phyloP scores from a whole-genome alignment of 2,113 vertebrate genomes.

The Charadrius vociferus region DNA sequence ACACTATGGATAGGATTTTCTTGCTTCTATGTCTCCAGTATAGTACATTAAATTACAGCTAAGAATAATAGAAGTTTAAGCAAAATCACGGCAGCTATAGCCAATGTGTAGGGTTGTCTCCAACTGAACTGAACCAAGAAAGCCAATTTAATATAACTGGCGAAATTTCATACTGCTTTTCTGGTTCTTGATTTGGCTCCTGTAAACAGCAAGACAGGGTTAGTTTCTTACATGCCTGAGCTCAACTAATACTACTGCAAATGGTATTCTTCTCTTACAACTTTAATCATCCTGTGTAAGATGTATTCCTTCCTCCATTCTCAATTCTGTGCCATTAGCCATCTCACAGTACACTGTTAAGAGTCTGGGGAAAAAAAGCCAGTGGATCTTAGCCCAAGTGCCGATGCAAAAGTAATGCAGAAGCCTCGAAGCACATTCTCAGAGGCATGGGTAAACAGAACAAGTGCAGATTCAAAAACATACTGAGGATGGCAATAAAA shows the following conservation, averaged over 20 bases:
- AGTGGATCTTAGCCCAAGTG: not conserved
- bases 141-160: not conserved
- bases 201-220: not conserved
- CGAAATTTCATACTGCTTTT: not conserved
- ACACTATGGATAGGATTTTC: not conserved
- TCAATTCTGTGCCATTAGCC: not conserved
- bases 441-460: not conserved
- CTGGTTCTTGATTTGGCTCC: not conserved
- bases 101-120: not conserved
- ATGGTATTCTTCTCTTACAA: not conserved
- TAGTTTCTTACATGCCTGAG: not conserved
- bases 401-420: not conserved
- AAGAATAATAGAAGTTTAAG: not conserved
- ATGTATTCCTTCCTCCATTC: not conserved
- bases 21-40: not conserved
- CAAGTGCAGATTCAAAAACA: not conserved
- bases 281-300: not conserved
- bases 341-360: not conserved
- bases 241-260: not conserved
- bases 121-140: not conserved
- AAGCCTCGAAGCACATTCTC: not conserved
- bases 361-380: not conserved
- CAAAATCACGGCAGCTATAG: not conserved
- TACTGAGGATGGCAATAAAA: not conserved
- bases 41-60: not conserved